These are phyloP conservation scores for Rhabdomys dilectus DNA, from an alignment of 2,113 vertebrate species.

Conservation along the genomic window DNA sequence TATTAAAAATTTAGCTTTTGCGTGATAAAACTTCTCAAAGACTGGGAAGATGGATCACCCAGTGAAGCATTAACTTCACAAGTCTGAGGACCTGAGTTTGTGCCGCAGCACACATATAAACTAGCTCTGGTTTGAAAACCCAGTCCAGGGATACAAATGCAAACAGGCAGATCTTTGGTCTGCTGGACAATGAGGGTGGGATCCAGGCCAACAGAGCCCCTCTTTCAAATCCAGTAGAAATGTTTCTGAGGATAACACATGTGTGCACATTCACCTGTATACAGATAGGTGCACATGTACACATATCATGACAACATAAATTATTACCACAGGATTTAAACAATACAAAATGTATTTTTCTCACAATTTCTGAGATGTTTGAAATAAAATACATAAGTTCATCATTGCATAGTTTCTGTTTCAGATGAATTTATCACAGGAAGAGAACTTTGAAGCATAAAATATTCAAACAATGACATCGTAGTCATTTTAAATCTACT, in stretches of 20 bases:
- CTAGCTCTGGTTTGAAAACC: not conserved
- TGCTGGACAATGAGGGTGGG: not conserved
- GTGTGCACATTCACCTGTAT: not conserved
- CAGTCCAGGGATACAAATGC: not conserved
- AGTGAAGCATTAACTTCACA: not conserved
- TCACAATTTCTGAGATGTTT: constrained; percentile 32
- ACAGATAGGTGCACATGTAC: not conserved
- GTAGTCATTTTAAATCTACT: constrained; percentile 28
- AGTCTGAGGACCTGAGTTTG: not conserved
- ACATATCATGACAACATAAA: not conserved
- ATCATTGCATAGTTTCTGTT: constrained; percentile 31
- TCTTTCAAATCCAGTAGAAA: no score
- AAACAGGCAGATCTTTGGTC: not conserved
- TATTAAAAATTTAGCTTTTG: not conserved
- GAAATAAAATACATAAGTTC: not conserved
- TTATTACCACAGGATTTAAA: constrained; percentile 1
- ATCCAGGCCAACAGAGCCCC: not conserved
- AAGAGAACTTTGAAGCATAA: not conserved
- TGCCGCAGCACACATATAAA: not conserved
- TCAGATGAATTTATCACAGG: not conserved
- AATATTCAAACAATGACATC: not conserved
- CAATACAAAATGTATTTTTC: not conserved
- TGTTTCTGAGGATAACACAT: no score
- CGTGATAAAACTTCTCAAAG: not conserved
- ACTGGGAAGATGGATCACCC: not conserved